phyloP scores from a whole-genome alignment of 2,113 vertebrate species.

The Lamprologus lemairii region DNA sequence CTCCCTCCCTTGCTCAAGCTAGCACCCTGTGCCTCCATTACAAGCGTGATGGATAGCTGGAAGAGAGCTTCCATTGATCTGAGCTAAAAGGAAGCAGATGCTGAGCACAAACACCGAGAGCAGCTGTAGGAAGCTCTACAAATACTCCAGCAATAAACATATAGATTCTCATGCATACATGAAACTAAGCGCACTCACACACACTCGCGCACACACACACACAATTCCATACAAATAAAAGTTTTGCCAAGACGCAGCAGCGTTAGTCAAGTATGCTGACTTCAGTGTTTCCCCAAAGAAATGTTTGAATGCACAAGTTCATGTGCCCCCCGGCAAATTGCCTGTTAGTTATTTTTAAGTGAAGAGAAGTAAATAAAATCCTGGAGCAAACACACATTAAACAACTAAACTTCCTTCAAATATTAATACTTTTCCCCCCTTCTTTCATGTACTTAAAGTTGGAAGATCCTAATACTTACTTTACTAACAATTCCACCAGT shows the following conservation, averaged over 20 bases:
- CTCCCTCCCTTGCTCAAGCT: slow-evolving; percentile 8
- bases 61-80: slow-evolving; percentile 63
- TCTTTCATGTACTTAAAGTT: neutral
- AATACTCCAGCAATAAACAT: slow-evolving; percentile 14
- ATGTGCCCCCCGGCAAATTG: neutral
- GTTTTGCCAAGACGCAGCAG: neutral
- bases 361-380: neutral
- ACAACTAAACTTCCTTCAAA: neutral
- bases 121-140: slow-evolving; percentile 30
- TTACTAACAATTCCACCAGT: neutral
- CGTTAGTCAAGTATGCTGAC: neutral
- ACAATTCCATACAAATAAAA: neutral
- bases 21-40: slow-evolving; percentile 55
- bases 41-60: slow-evolving; percentile 63
- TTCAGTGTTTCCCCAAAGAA: neutral
- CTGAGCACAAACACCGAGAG: slow-evolving; percentile 48
- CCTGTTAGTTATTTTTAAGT: neutral
- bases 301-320: neutral
- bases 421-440: fast-evolving
- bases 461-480: neutral
- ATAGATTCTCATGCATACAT: neutral
- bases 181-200: neutral
- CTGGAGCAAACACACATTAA: neutral
- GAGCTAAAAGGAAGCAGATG: slow-evolving; percentile 59
- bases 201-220: neutral